phyloP scores from a whole-genome alignment of 2,113 vertebrate species.

The Hypomesus transpacificus region DNA sequence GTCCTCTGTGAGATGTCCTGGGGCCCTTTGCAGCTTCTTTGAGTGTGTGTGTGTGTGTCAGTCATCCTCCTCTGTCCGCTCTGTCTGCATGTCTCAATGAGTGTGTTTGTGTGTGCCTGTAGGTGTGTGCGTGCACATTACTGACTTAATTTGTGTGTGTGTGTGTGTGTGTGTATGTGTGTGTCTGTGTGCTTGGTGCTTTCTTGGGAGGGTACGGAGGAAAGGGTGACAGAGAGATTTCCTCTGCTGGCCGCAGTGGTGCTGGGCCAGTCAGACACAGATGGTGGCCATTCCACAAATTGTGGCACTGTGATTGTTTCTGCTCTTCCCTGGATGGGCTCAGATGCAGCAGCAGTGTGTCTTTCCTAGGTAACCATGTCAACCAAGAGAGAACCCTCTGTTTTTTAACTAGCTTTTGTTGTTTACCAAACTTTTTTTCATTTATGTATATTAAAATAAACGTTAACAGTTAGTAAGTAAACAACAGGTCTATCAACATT shows the following conservation, averaged over 20 bases:
- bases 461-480: no score
- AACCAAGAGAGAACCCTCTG: no score
- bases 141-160: constrained; percentile 20
- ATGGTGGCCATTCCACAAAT: constrained; percentile 16
- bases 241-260: not conserved
- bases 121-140: not conserved
- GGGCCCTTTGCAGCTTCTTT: constrained; percentile 34
- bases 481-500: no score
- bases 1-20: constrained; percentile 28
- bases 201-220: not conserved
- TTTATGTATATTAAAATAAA: no score
- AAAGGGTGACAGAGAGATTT: constrained; percentile 1
- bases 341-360: not conserved
- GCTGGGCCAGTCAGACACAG: constrained; percentile 14
- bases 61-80: constrained; percentile 13
- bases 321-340: not conserved
- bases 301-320: not conserved
- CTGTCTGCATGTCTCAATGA: constrained; percentile 19
- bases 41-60: constrained; percentile 14
- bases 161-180: constrained; percentile 29
- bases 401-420: no score
- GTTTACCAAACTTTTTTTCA: no score
- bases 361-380: not conserved
- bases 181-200: not conserved
- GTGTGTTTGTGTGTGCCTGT: constrained; percentile 32